phyloP scores from a whole-genome alignment of 2,797 vertebrate species.

The Thalassophryne amazonica region DNA sequence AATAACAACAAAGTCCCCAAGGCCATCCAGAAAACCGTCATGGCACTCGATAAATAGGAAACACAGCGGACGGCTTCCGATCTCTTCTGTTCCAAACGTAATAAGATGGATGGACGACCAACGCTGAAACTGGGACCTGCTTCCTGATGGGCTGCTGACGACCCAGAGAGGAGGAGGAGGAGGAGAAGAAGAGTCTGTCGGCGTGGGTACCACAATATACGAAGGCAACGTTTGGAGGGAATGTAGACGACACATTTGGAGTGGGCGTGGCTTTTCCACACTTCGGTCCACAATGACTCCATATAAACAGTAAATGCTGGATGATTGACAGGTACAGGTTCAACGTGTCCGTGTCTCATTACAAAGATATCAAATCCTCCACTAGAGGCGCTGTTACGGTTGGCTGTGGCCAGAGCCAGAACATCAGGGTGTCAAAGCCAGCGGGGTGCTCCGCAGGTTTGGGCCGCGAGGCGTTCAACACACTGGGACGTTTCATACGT shows the following conservation, averaged over 20 bases:
- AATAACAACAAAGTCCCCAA: conserved; percentile 32
- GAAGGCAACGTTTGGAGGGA: conserved; percentile 41
- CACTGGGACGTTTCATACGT: too few relatives aligned
- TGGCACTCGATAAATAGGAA: conserved; percentile 69
- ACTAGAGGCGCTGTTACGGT: conserved; percentile 24
- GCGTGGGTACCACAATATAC: conserved; percentile 36
- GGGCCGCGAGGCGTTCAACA: neutral
- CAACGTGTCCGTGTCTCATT: conserved; percentile 16
- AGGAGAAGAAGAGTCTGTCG: conserved; percentile 6
- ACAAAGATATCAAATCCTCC: conserved; percentile 13
- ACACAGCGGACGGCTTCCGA: conserved; percentile 46
- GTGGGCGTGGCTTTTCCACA: neutral
- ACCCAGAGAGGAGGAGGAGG: too few relatives aligned
- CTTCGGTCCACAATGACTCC: conserved; percentile 8
- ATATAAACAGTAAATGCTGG: conserved; percentile 37
- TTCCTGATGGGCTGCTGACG: conserved; percentile 5
- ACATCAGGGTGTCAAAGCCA: neutral
- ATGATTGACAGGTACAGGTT: conserved; percentile 10
- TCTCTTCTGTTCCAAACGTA: conserved; percentile 28
- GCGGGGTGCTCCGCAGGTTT: conserved; percentile 4
- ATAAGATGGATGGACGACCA: conserved; percentile 50
- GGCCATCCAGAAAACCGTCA: conserved; percentile 45
- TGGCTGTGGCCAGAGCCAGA: neutral
- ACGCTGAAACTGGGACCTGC: conserved; percentile 15
- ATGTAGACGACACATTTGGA: conserved; percentile 41